These are phyloP conservation scores for Zygaena filipendulae DNA, from an alignment of 2,888 invertebrate genomes.

Conservation along the genomic window DNA sequence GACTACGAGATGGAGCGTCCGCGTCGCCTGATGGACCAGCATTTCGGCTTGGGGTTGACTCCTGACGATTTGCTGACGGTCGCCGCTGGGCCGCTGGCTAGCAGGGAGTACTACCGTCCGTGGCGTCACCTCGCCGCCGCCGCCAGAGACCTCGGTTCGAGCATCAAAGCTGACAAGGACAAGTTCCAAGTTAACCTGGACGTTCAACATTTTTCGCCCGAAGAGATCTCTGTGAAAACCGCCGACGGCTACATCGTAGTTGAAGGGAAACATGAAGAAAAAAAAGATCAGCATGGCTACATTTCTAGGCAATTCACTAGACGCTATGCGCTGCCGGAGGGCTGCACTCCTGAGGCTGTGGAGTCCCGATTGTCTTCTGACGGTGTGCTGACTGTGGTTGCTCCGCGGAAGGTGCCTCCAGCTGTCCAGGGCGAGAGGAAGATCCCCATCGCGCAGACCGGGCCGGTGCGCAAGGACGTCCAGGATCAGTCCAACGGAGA, in stretches of 20 bases:
- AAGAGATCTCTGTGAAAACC: conserved; percentile 81
- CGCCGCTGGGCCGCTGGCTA: conserved; percentile 26
- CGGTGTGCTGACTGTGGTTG: conserved; percentile 77
- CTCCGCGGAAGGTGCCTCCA: conserved; percentile 55
- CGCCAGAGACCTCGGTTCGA: conserved; percentile 60
- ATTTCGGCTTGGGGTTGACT: conserved; percentile 60
- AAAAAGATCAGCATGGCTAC: conserved; percentile 78
- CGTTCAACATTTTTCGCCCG: conserved; percentile 80
- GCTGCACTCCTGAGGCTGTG: conserved; percentile 74
- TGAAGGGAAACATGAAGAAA: conserved; percentile 84
- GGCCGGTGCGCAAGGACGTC: conserved; percentile 64
- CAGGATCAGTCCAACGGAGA: conserved; percentile 59
- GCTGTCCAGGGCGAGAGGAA: conserved; percentile 54
- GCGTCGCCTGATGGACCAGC: conserved; percentile 59
- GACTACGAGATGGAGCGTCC: conserved; percentile 46
- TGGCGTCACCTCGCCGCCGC: conserved; percentile 57
- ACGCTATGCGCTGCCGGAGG: conserved; percentile 79
- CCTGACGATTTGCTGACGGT: conserved; percentile 52
- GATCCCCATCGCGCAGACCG: conserved; percentile 71
- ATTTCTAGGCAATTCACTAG: conserved; percentile 81
- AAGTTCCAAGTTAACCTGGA: conserved; percentile 73
- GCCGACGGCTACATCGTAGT: conserved; percentile 75
- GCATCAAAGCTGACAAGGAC: conserved; percentile 57
- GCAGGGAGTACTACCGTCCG: conserved; percentile 45
- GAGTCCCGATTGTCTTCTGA: conserved; percentile 80